phyloP scores from a whole-genome alignment of 1,140 invertebrate genomes.

The Homarus americanus region DNA sequence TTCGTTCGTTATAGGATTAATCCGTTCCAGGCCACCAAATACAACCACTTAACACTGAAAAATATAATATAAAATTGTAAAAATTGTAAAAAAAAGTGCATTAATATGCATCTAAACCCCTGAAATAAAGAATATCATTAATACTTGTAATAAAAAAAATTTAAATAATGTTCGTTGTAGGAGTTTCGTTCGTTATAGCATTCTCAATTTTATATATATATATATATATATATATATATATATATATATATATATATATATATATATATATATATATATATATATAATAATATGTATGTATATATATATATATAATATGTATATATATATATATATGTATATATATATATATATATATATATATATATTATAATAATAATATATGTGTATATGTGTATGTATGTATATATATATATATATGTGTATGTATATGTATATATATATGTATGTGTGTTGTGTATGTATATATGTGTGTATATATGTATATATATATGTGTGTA shows the following conservation, averaged over 20 bases:
- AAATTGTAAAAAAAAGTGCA: no score
- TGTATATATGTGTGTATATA: neutral
- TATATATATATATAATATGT: neutral
- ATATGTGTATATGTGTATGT: neutral
- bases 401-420: conserved; percentile 41
- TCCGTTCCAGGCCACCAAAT: no score
- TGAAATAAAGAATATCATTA: no score
- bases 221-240: neutral
- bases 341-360: neutral
- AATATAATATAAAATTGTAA: no score
- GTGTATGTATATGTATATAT: conserved; percentile 35
- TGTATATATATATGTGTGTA: neutral
- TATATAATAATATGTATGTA: neutral
- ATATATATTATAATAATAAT: neutral
- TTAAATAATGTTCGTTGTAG: no score
- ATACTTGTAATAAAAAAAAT: no score
- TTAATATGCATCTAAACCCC: no score
- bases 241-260: neutral
- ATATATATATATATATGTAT: conserved; percentile 27
- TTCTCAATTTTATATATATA: neutral
- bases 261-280: neutral
- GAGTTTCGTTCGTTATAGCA: no score
- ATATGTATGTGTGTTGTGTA: conserved; percentile 47
- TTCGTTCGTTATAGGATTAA: no score
- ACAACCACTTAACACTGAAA: no score